These are phyloP conservation scores for Blastomussa wellsi DNA, from an alignment of 92 coral and sea anemone species.

Conservation along the genomic window DNA sequence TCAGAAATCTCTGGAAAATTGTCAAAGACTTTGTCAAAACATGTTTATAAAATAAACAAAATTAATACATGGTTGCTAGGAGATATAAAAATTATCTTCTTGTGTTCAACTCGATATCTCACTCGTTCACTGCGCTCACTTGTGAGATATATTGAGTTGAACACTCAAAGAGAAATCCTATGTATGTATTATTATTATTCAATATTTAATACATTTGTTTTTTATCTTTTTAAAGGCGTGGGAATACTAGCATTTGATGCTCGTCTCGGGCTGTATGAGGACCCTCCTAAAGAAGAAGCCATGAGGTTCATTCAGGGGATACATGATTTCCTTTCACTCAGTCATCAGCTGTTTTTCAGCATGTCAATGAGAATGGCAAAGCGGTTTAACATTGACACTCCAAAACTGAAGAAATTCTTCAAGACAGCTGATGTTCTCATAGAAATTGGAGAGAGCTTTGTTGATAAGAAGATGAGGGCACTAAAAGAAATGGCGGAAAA, in stretches of 20 bases:
- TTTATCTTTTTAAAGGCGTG: constrained; percentile 23
- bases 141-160: too few relatives aligned
- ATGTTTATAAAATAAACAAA: too few relatives aligned
- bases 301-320: constrained; percentile 38
- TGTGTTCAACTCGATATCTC: too few relatives aligned
- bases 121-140: too few relatives aligned
- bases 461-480: constrained; percentile 38
- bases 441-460: constrained; percentile 47
- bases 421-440: constrained; percentile 33
- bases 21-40: too few relatives aligned
- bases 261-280: constrained; percentile 42
- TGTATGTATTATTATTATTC: not conserved
- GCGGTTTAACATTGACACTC: constrained; percentile 30
- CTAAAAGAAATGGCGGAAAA: constrained; percentile 34
- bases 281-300: constrained; percentile 35
- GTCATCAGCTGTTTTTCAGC: constrained; percentile 42
- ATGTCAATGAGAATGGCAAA: constrained; percentile 5
- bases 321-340: constrained; percentile 28
- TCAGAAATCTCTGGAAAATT: too few relatives aligned
- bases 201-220: not conserved
- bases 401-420: constrained; percentile 48
- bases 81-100: too few relatives aligned
- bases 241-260: constrained; percentile 49
- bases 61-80: too few relatives aligned
- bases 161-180: too few relatives aligned